A percentile compares a stretch with the other conserved stretches of the same genome.
phyloP scores from a whole-genome alignment of 2,888 invertebrate species.

The Cerastis rubricosa region DNA sequence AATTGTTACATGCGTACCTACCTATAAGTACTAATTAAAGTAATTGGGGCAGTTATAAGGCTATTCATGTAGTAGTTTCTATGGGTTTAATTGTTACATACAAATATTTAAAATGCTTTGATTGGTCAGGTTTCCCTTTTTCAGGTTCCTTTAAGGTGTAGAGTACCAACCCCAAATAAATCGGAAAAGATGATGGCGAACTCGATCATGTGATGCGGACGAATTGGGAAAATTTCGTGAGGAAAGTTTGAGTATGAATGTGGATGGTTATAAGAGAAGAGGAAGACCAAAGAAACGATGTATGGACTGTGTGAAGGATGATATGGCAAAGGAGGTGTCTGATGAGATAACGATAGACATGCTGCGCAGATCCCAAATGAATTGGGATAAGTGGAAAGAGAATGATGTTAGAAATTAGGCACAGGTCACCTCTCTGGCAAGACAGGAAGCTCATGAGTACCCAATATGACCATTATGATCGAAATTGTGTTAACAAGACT shows the following conservation, averaged over 20 bases:
- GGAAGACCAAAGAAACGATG: too few relatives aligned
- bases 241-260: too few relatives aligned
- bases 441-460: not conserved
- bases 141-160: not conserved
- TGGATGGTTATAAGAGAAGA: too few relatives aligned
- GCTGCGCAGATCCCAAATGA: not conserved
- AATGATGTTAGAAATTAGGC: not conserved
- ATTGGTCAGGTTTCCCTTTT: not conserved
- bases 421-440: not conserved
- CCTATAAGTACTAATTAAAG: constrained; percentile 17
- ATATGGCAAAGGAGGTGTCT: too few relatives aligned
- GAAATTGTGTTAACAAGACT: not conserved
- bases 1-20: constrained; percentile 42
- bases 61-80: constrained; percentile 23
- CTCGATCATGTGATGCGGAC: too few relatives aligned
- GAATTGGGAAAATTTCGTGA: too few relatives aligned
- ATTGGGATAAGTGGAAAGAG: not conserved
- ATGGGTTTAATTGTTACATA: not conserved
- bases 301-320: too few relatives aligned
- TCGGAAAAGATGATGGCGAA: too few relatives aligned
- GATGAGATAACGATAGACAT: too few relatives aligned
- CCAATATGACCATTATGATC: not conserved
- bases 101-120: not conserved
- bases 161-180: too few relatives aligned
- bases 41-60: constrained; percentile 27